Evolutionary conservation across 2,113 vertebrate genomes (phyloP).

Genomic region (Cichladusa arquata): DNA sequence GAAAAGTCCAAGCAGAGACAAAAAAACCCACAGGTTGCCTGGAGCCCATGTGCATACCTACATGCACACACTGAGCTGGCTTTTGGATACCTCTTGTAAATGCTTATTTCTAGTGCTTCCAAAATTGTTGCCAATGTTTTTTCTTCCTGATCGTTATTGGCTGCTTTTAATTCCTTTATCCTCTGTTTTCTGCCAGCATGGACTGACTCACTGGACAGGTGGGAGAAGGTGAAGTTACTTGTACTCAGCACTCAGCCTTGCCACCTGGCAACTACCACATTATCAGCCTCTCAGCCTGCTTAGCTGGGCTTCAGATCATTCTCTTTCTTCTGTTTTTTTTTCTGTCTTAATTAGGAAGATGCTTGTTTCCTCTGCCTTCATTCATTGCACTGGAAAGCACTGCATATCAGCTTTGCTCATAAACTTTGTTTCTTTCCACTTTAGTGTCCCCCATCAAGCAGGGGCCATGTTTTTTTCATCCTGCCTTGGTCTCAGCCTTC

Average conservation of each 20-base stretch:
- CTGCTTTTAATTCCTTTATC: background rate
- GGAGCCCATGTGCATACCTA: background rate
- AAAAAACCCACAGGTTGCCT: background rate
- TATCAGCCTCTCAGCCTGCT: background rate
- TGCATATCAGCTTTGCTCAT: background rate
- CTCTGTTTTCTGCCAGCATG: background rate
- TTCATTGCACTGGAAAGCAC: background rate
- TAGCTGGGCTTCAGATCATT: background rate
- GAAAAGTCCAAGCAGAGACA: background rate
- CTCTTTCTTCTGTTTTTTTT: background rate
- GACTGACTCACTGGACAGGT: background rate
- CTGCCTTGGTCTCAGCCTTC: background rate
- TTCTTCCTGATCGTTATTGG: accelerated
- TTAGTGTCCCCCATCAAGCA: background rate
- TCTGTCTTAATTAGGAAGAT: background rate
- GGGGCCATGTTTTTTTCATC: background rate
- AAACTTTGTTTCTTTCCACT: background rate
- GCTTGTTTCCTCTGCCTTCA: background rate
- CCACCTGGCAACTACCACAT: background rate
- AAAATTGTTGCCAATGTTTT: background rate
- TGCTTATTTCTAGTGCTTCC: background rate
- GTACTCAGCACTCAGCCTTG: background rate
- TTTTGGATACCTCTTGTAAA: background rate
- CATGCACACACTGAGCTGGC: background rate
- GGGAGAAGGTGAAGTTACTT: background rate